These are phyloP conservation scores for Brachyhypopomus gauderio DNA, from an alignment of 2,113 vertebrate species.

Conservation along the genomic window DNA sequence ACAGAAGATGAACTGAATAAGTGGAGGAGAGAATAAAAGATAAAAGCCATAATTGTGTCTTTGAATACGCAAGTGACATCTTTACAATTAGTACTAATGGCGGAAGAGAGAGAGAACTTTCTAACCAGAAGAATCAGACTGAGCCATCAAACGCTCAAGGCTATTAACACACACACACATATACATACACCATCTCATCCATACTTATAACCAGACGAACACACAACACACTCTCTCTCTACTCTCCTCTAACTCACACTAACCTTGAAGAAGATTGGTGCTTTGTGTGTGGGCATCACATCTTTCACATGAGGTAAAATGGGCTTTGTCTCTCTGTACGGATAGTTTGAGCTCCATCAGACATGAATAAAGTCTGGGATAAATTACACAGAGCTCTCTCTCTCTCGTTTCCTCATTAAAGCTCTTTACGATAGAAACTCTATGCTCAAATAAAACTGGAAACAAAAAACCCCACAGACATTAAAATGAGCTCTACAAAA, in stretches of 20 bases:
- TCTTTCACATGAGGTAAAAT: not conserved
- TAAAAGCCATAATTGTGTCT: constrained; percentile 1
- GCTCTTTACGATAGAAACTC: constrained; percentile 34
- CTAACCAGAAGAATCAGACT: not conserved
- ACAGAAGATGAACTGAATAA: not conserved
- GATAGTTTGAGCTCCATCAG: constrained; percentile 31
- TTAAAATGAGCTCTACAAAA: constrained; percentile 10
- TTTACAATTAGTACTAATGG: not conserved
- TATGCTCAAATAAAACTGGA: not conserved
- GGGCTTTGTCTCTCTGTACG: constrained; percentile 30
- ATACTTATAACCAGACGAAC: not conserved
- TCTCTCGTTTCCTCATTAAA: constrained; percentile 16
- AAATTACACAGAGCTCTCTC: constrained; percentile 46
- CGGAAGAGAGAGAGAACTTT: constrained; percentile 2
- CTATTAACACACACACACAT: no score
- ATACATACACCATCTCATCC: not conserved
- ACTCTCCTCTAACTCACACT: not conserved
- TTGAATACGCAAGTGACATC: not conserved
- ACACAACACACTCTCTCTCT: not conserved
- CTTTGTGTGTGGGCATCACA: constrained; percentile 19
- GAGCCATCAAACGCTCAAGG: not conserved
- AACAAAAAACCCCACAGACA: constrained; percentile 35
- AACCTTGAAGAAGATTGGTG: no score
- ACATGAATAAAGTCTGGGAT: constrained; percentile 42
- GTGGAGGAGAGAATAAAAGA: not conserved